Percentiles rank a stretch among this genome's conserved stretches.
phyloP scores from a whole-genome alignment of 2,113 vertebrate genomes.

The Mormyrus lacerda region DNA sequence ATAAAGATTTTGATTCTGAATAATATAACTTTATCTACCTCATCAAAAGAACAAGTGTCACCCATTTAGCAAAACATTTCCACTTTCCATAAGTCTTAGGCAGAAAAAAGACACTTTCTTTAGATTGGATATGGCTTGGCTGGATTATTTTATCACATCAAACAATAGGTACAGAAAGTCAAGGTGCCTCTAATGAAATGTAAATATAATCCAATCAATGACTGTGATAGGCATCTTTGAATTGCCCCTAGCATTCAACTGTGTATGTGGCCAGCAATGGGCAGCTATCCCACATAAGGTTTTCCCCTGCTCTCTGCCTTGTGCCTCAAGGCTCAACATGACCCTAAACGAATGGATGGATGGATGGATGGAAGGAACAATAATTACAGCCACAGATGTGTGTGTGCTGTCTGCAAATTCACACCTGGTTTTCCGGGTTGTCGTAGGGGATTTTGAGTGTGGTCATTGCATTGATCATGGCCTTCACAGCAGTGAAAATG shows the following conservation, averaged over 20 bases:
- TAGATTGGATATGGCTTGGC: neutral
- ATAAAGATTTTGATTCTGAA: neutral
- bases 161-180: neutral
- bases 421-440: conserved; percentile 66
- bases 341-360: neutral
- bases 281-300: neutral
- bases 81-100: neutral
- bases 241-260: neutral
- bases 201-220: neutral
- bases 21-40: neutral
- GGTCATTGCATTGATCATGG: conserved; percentile 70
- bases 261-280: neutral
- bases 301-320: neutral
- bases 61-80: neutral
- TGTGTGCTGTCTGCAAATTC: neutral
- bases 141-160: neutral
- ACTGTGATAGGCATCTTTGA: neutral
- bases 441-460: conserved; percentile 65
- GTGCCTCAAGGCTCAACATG: neutral
- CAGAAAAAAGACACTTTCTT: neutral
- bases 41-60: neutral
- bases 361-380: neutral
- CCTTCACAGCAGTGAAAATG: conserved; percentile 67
- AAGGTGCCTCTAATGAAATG: neutral
- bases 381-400: neutral